A percentile compares a stretch with the other conserved stretches of the same genome.
phyloP scores from a whole-genome alignment of 2,113 vertebrate species.

The Myiozetetes cayanensis region DNA sequence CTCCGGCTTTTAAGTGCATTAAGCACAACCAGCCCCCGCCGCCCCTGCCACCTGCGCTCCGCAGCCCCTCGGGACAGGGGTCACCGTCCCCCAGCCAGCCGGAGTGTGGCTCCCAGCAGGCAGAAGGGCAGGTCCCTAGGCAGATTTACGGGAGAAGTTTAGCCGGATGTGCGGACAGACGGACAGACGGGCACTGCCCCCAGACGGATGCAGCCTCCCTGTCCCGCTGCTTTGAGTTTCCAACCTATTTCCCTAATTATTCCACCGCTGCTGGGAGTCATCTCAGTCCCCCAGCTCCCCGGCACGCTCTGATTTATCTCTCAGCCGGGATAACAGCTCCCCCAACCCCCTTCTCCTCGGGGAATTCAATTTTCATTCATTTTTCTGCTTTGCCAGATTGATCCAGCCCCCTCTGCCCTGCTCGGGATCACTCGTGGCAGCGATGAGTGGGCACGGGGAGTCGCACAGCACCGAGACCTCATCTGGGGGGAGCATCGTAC shows the following conservation, averaged over 20 bases:
- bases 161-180: neutral
- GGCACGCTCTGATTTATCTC: conserved; percentile 76
- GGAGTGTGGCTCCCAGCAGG: fast-evolving
- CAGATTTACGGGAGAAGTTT: neutral
- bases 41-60: neutral
- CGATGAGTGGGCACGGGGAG: neutral
- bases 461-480: neutral
- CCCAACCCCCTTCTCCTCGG: conserved; percentile 39
- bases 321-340: conserved; percentile 70
- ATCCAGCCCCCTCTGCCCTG: conserved; percentile 69
- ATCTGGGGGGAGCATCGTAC: neutral
- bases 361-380: conserved; percentile 83
- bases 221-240: conserved; percentile 51
- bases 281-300: neutral
- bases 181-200: neutral
- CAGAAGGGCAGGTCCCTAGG: neutral
- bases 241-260: conserved; percentile 74
- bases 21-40: fast-evolving
- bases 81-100: neutral
- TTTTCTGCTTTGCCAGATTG: conserved; percentile 76
- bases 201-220: neutral
- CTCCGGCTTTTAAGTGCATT: neutral
- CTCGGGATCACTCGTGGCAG: conserved; percentile 60
- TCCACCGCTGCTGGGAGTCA: conserved; percentile 44
- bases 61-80: neutral